Evolutionary conservation across 1,140 invertebrate genomes (phyloP).

Genomic region (Sycophaga agraensis): DNA sequence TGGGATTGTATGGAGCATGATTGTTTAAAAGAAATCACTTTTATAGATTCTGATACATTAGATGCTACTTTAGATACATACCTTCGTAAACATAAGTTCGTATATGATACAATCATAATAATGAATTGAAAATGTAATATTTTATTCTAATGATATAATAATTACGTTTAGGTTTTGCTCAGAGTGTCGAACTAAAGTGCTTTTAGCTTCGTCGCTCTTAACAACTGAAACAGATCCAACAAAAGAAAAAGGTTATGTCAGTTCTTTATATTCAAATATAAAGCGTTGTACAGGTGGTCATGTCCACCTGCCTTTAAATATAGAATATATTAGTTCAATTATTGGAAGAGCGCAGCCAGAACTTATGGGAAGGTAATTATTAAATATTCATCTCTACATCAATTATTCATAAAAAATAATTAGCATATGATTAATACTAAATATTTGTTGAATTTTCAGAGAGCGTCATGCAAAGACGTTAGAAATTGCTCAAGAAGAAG

Average conservation of each 20-base stretch:
- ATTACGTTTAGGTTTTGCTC: conserved; percentile 73
- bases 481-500: conserved; percentile 94
- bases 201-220: conserved; percentile 82
- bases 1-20: conserved; percentile 86
- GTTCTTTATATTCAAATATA: conserved; percentile 81
- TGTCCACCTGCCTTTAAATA: conserved; percentile 82
- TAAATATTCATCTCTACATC: no score
- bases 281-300: conserved; percentile 84
- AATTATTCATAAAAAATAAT: background rate
- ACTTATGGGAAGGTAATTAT: conserved; percentile 70
- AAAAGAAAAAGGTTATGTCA: conserved; percentile 87
- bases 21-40: conserved; percentile 81
- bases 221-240: conserved; percentile 79
- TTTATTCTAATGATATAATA: background rate
- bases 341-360: conserved; percentile 89
- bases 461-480: conserved; percentile 92
- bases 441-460: conserved; percentile 60
- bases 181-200: conserved; percentile 88
- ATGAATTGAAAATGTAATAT: background rate
- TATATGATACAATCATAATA: background rate
- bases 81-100: conserved; percentile 79
- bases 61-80: conserved; percentile 85
- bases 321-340: conserved; percentile 83
- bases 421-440: conserved; percentile 10
- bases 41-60: conserved; percentile 80